Percentiles rank a stretch among this genome's conserved stretches.
Conservation (phyloP, 2,113 vertebrate genomes). For the Riparia riparia region DNA sequence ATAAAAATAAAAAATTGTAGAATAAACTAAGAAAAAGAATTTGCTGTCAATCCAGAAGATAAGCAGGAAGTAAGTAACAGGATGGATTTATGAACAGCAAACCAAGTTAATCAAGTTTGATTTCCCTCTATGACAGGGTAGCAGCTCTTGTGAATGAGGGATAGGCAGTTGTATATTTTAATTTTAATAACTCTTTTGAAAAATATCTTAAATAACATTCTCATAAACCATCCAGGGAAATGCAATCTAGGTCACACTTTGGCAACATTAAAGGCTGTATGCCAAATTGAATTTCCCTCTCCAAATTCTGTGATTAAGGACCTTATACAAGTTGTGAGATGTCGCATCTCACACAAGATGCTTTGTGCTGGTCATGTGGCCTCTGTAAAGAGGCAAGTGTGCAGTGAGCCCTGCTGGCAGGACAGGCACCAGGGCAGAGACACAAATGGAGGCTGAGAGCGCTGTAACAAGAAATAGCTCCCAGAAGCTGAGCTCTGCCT, state of each 20-base stretch:
- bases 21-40: neutral
- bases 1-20: neutral
- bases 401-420: neutral
- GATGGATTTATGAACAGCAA: neutral
- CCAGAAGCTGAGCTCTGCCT: neutral
- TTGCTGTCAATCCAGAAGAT: neutral
- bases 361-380: neutral
- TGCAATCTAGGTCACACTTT: neutral
- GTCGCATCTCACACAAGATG: neutral
- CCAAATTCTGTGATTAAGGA: neutral
- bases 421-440: neutral
- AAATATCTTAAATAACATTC: neutral
- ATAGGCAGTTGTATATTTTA: neutral
- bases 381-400: rapidly evolving
- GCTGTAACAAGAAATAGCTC: neutral
- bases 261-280: neutral
- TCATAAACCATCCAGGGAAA: neutral
- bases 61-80: neutral
- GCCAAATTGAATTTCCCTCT: neutral
- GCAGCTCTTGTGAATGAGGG: neutral
- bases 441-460: neutral
- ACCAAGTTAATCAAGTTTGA: neutral
- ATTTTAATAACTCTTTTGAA: constrained; percentile 4
- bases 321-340: neutral
- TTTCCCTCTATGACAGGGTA: neutral